These are phyloP conservation scores for Dicycla oo DNA, from an alignment of 2,888 invertebrate genomes.

Conservation along the genomic window DNA sequence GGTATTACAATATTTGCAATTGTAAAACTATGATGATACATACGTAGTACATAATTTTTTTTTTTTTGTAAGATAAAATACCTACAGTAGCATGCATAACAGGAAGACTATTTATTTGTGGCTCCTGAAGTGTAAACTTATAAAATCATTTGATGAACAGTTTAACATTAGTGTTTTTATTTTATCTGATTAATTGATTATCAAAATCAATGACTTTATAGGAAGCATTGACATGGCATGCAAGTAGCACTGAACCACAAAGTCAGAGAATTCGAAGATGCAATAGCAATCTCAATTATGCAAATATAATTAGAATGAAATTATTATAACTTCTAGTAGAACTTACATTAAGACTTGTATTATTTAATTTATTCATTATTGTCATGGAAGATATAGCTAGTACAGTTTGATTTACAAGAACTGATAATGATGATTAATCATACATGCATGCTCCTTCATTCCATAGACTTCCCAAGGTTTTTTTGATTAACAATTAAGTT, in stretches of 20 bases:
- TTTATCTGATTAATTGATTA: neutral
- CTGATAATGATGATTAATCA: constrained; percentile 1
- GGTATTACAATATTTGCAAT: neutral
- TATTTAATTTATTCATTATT: neutral
- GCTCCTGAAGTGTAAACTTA: neutral
- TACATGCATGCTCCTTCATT: constrained; percentile 1
- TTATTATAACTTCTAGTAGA: neutral
- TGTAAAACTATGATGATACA: neutral
- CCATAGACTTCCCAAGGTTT: neutral
- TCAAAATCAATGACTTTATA: neutral
- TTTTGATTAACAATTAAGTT: neutral
- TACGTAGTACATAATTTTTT: neutral
- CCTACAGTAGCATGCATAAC: neutral
- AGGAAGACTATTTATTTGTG: neutral
- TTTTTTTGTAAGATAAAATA: neutral
- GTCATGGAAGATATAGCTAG: neutral
- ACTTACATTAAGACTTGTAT: constrained; percentile 4
- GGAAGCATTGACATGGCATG: neutral
- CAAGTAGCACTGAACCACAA: neutral
- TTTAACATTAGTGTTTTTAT: neutral
- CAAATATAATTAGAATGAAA: neutral
- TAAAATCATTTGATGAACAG: neutral
- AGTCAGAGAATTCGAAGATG: neutral
- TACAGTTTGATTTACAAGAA: constrained; percentile 1
- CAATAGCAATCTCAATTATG: too few relatives aligned